These are phyloP conservation scores for Hyposoter dolosus DNA, from an alignment of 2,888 invertebrate species.

Conservation along the genomic window DNA sequence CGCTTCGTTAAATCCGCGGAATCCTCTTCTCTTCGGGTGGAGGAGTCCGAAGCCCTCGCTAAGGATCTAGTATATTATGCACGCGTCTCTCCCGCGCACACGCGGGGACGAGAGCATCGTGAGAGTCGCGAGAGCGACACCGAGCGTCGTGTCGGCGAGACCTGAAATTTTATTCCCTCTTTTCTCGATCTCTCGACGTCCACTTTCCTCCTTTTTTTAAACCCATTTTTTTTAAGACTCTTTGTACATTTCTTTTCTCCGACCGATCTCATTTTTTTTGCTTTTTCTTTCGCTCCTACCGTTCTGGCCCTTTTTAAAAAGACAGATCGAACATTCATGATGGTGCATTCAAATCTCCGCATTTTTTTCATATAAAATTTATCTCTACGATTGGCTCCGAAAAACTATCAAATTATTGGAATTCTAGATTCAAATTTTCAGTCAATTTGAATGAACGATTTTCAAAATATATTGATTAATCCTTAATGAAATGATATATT, in stretches of 20 bases:
- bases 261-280: constrained; percentile 17
- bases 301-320: background rate
- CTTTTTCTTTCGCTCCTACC: background rate
- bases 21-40: constrained; percentile 54
- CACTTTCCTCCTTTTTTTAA: constrained; percentile 11
- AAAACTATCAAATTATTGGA: background rate
- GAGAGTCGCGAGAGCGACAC: constrained; percentile 61
- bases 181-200: constrained; percentile 53
- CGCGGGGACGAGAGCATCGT: constrained; percentile 32
- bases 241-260: constrained; percentile 18
- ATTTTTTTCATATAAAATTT: background rate
- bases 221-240: constrained; percentile 9
- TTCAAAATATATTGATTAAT: background rate
- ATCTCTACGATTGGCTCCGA: background rate
- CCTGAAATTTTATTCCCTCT: constrained; percentile 69
- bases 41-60: constrained; percentile 54
- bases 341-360: background rate
- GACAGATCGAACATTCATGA: background rate
- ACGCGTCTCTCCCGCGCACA: constrained; percentile 35
- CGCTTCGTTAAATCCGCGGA: constrained; percentile 70
- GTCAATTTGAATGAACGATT: background rate
- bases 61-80: constrained; percentile 66
- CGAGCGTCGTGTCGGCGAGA: constrained; percentile 57
- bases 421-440: too few species aligned
- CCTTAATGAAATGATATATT: background rate